Percentiles rank a stretch among this genome's conserved stretches.
Conservation (phyloP, 2,113 vertebrate genomes). For the Pogonocichla stellata region DNA sequence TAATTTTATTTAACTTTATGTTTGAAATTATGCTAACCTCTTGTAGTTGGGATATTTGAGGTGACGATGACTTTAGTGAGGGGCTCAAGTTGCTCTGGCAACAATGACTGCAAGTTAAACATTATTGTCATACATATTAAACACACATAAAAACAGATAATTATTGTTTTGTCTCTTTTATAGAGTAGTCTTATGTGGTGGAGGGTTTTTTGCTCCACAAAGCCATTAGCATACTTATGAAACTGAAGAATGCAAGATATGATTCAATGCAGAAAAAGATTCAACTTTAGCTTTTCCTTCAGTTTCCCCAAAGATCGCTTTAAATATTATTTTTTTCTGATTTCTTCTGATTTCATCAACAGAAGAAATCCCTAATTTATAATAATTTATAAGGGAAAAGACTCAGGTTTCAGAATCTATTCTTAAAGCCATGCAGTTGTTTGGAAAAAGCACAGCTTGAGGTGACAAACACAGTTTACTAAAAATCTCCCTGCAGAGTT, state of each 20-base stretch:
- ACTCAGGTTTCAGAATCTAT: background rate
- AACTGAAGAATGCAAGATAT: background rate
- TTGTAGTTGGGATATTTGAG: background rate
- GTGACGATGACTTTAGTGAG: background rate
- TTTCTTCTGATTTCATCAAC: background rate
- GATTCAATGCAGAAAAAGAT: background rate
- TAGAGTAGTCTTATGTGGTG: background rate
- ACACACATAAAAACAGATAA: background rate
- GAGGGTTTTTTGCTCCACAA: background rate
- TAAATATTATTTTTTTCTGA: background rate
- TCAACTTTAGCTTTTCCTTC: background rate
- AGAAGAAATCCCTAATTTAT: background rate
- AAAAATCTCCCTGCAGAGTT: background rate
- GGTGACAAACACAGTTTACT: fast-evolving
- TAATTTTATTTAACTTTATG: background rate
- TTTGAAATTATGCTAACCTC: background rate
- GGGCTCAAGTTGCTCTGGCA: background rate
- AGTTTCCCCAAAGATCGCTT: background rate
- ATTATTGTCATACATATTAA: background rate
- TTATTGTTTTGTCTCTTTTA: background rate
- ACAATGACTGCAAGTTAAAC: background rate
- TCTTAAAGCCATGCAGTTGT: background rate
- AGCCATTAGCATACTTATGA: background rate
- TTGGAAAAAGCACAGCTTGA: background rate
- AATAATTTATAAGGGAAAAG: background rate